Conservation (phyloP, 2,888 invertebrate genomes). For the Limnephilus rhombicus region DNA sequence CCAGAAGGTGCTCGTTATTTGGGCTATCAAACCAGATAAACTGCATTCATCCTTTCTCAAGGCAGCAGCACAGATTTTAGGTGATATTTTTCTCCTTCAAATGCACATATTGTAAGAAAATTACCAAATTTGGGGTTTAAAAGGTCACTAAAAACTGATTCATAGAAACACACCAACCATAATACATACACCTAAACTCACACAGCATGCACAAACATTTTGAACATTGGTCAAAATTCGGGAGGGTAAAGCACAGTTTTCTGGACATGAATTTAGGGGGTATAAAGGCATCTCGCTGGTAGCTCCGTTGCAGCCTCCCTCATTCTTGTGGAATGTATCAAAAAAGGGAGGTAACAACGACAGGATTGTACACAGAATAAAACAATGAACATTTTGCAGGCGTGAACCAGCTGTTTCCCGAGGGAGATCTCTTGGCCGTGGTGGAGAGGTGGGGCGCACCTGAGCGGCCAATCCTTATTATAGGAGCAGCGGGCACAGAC, state of each 20-base stretch:
- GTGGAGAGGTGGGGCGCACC: constrained; percentile 68
- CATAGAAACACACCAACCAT: too few relatives aligned
- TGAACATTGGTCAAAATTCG: background rate
- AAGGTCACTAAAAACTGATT: too few relatives aligned
- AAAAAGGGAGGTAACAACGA: background rate
- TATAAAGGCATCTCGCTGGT: too few relatives aligned
- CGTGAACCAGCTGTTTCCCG: constrained; percentile 62
- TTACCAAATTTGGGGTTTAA: background rate
- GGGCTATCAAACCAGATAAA: constrained; percentile 90
- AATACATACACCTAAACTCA: background rate
- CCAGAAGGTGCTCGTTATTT: constrained; percentile 88
- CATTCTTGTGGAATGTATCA: too few relatives aligned
- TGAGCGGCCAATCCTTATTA: constrained; percentile 87
- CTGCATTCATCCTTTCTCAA: constrained; percentile 86
- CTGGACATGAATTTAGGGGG: too few relatives aligned
- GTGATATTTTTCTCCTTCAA: constrained; percentile 69
- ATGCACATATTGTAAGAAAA: background rate
- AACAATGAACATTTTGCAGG: constrained; percentile 44
- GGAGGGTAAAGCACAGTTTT: background rate
- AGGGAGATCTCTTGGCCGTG: constrained; percentile 64
- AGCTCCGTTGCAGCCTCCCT: too few relatives aligned
- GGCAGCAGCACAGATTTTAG: constrained; percentile 83
- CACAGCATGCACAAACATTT: too few relatives aligned
- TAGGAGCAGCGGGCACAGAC: constrained; percentile 94
- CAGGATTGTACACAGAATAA: background rate